Conservation (phyloP, 2,888 invertebrate genomes). For the Meghimatium bilineatum region DNA sequence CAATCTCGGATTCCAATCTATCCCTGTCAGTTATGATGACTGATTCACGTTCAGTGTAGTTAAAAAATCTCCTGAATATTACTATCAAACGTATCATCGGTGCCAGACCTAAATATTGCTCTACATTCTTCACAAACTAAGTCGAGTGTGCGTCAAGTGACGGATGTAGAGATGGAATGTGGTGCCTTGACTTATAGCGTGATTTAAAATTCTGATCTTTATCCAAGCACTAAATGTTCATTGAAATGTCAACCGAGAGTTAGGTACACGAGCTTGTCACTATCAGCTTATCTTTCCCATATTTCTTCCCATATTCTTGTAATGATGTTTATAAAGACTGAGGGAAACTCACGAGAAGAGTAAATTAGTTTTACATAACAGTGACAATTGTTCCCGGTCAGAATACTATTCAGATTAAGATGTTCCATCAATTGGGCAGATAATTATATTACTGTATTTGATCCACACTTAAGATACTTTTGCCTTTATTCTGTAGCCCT, state of each 20-base stretch:
- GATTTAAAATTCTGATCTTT: neutral
- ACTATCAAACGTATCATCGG: neutral
- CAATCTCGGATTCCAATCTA: neutral
- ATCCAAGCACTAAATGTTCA: neutral
- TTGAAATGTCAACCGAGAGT: neutral
- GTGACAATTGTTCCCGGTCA: neutral
- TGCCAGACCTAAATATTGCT: slow-evolving; percentile 11
- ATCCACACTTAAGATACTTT: no score
- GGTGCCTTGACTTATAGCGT: neutral
- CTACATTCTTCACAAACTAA: neutral
- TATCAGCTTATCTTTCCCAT: no score
- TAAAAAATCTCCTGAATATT: neutral
- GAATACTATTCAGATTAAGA: neutral
- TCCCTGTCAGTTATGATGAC: neutral
- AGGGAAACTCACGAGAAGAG: no score
- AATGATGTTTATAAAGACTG: no score
- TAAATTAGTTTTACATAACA: neutral
- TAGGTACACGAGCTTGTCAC: neutral
- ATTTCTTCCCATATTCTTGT: no score
- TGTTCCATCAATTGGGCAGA: neutral
- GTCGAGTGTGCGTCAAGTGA: neutral
- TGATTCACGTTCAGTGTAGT: neutral
- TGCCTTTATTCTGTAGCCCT: no score
- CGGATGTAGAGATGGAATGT: neutral
- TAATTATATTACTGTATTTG: neutral